These are phyloP conservation scores for Corythucha ciliata DNA, from an alignment of 2,888 invertebrate genomes.

Conservation along the genomic window DNA sequence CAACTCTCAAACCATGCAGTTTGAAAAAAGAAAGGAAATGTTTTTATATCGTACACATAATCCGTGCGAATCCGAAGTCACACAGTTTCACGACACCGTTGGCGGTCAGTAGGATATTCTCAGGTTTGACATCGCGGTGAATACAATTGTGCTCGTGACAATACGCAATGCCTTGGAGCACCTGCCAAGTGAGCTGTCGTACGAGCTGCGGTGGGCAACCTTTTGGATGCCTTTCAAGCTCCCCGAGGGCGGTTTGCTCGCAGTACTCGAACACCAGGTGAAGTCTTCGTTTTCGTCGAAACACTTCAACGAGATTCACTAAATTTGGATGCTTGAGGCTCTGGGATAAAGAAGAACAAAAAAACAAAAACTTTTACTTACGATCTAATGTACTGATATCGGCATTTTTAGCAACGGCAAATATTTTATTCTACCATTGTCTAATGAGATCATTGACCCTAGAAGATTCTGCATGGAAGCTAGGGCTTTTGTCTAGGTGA, in stretches of 20 bases:
- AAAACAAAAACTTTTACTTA: no score
- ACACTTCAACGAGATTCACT: slow-evolving; percentile 95
- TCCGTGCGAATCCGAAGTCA: slow-evolving; percentile 97
- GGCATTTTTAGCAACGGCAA: no score
- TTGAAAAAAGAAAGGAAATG: background rate
- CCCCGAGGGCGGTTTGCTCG: slow-evolving; percentile 92
- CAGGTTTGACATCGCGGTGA: slow-evolving; percentile 96
- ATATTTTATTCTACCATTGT: no score
- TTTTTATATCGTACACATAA: slow-evolving; percentile 58
- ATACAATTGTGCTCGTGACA: slow-evolving; percentile 95
- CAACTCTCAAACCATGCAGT: background rate
- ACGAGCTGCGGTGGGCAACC: slow-evolving; percentile 87
- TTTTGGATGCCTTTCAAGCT: slow-evolving; percentile 84
- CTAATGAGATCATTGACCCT: no score
- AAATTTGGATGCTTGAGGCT: slow-evolving; percentile 96
- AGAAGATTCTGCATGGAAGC: no score
- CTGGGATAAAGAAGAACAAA: no score
- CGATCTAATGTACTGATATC: no score
- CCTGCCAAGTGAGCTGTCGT: slow-evolving; percentile 91
- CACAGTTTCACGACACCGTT: slow-evolving; percentile 93
- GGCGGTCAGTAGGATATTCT: slow-evolving; percentile 89
- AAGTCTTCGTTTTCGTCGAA: slow-evolving; percentile 85
- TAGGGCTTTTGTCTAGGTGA: no score
- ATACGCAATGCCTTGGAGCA: slow-evolving; percentile 87
- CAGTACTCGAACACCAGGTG: slow-evolving; percentile 99